phyloP scores from a whole-genome alignment of 23 tunicate genomes.

The Ascidia mentula region DNA sequence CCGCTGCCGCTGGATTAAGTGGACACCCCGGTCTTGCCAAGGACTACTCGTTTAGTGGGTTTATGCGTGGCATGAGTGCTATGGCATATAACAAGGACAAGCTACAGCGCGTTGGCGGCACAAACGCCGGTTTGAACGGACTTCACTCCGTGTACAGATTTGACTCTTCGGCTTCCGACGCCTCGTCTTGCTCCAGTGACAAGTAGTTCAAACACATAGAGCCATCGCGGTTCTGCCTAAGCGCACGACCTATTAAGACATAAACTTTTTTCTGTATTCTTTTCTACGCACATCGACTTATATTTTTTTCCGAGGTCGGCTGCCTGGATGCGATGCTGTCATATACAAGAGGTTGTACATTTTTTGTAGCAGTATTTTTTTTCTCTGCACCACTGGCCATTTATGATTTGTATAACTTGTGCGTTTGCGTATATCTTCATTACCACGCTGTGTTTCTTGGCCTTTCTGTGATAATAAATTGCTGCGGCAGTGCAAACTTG shows the following conservation, averaged over 20 bases:
- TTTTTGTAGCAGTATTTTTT: background rate
- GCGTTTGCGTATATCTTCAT: background rate
- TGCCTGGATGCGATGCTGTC: background rate
- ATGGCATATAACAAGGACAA: slow-evolving; percentile 37
- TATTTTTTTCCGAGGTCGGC: background rate
- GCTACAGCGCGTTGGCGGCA: background rate
- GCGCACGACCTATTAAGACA: no score
- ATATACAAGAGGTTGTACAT: no score
- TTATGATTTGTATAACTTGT: background rate
- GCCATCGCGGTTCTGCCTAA: background rate
- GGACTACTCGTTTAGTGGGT: slow-evolving; percentile 41
- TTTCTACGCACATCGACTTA: slow-evolving; percentile 2
- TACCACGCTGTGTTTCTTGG: background rate
- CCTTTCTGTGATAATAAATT: background rate
- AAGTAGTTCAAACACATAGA: background rate
- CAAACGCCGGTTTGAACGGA: slow-evolving; percentile 2
- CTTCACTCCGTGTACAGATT: slow-evolving; percentile 10
- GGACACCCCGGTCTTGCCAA: slow-evolving; percentile 33
- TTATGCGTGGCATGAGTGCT: slow-evolving; percentile 43
- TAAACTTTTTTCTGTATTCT: background rate
- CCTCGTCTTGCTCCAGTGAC: slow-evolving; percentile 28
- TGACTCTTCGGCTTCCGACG: slow-evolving; percentile 33
- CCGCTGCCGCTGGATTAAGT: slow-evolving; percentile 30
- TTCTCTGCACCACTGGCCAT: background rate
- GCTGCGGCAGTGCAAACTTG: background rate